These are phyloP conservation scores for Trachemys scripta DNA, from an alignment of 2,113 vertebrate species.

Conservation along the genomic window DNA sequence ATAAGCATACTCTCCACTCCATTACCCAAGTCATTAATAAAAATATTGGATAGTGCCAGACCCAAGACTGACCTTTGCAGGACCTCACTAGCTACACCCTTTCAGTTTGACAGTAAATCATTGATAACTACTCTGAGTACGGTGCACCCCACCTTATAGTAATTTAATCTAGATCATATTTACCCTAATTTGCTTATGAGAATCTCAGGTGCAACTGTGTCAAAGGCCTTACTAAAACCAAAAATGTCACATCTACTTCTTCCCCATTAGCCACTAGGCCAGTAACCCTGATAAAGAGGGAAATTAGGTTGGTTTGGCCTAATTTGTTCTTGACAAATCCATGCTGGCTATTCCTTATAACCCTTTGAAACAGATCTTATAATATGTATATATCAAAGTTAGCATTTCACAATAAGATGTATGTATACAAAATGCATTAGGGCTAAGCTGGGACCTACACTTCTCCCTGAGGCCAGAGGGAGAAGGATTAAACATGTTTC, in stretches of 20 bases:
- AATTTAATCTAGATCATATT: background rate
- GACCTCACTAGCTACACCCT: background rate
- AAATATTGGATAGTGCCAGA: background rate
- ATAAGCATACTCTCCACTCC: background rate
- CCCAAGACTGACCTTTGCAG: background rate
- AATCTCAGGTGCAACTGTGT: background rate
- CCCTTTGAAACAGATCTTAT: background rate
- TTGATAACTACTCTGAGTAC: background rate
- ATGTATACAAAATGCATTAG: background rate
- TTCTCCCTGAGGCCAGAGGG: background rate
- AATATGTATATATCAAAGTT: background rate
- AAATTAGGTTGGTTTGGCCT: background rate
- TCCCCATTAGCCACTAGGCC: background rate
- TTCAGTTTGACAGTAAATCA: background rate
- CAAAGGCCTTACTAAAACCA: background rate
- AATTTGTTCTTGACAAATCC: background rate
- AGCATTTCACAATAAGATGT: background rate
- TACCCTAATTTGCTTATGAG: background rate
- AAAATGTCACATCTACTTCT: background rate
- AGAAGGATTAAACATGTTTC: background rate
- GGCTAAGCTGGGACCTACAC: background rate
- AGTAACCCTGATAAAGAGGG: background rate
- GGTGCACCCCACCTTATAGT: background rate
- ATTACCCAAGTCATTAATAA: background rate
- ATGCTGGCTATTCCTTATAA: background rate